Base-by-base conservation (phyloP, 2,888 invertebrate species). In the Galerucella nymphaeae region DNA sequence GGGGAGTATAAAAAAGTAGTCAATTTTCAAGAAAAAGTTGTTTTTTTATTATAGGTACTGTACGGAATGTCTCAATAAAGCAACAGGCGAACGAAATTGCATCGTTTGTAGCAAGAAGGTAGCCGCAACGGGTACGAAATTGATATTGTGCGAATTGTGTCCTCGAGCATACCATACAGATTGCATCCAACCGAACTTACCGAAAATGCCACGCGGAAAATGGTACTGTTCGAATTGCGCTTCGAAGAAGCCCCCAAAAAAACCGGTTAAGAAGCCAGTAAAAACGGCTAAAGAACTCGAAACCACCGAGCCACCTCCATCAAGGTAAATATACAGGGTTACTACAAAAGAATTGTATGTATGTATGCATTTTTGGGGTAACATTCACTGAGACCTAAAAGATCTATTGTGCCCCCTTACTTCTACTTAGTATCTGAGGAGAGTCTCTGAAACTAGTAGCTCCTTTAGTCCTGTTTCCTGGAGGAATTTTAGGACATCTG, bases 61-160 rank as follows among this genome's bases (percentile, higher is more conserved):
- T 87, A 96, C 94, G 89, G 96, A 96, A 84, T 98, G 98, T 87
- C 92, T 95, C 87, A 95, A 96, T 87, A 96, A 96, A 87, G 96
- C 96, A 6, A 94, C 96, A 30, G 96, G 96, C 42, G 95, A 96
- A 83, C 91, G 96, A 71, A 96, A 96, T 84, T 98, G 98, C 88
- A 94, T 98, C 78, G 96, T 98, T 74, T 99, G 98, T 86, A 97
- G 98, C 50, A 90, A 90, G 81, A 91, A 91, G 81, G 84, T 87
- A 58, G 89, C 90, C 1, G 83, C 85, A 55, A 88, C 88, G 65
- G 82, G 83, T 23, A 85, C 85, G 1, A 89, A 91, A 77, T 90
- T 97, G 85, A 91, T 97, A 61, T 91, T 93, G 65, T 98, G 98
- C 86, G 96, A 97, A 84, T 88, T 95, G 70, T 98, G 98, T 86